A percentile compares a stretch with the other conserved stretches of the same genome.
Evolutionary conservation across 2,797 vertebrate genomes (phyloP).

Genomic region (Threskiornis aethiopicus): DNA sequence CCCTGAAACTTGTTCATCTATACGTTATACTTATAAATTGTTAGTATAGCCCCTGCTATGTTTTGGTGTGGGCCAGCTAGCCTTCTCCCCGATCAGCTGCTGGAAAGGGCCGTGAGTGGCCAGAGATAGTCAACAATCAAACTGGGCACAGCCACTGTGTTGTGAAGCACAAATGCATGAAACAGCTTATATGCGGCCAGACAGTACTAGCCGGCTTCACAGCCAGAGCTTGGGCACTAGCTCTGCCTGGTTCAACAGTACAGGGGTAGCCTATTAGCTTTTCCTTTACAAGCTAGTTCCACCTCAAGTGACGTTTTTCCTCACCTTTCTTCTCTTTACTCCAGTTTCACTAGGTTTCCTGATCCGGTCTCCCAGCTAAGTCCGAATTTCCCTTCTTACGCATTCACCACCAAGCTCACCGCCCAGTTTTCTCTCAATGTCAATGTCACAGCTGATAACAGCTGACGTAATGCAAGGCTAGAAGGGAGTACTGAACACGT

Average conservation of each 20-base stretch:
- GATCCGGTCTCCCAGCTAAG: background rate
- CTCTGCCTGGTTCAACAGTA: background rate
- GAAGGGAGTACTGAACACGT: background rate
- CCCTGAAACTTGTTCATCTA: background rate
- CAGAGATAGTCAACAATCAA: background rate
- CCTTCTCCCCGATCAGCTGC: background rate
- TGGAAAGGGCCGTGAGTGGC: background rate
- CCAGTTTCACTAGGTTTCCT: background rate
- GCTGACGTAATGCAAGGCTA: rapidly evolving
- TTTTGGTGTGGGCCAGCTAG: background rate
- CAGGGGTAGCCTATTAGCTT: background rate
- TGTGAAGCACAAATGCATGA: background rate
- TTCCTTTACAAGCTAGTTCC: background rate
- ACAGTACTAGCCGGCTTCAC: background rate
- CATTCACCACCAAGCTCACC: background rate
- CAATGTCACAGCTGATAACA: background rate
- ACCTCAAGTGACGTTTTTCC: background rate
- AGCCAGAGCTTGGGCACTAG: background rate
- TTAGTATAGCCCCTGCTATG: background rate
- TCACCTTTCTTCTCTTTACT: background rate
- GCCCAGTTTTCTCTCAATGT: background rate
- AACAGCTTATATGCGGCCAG: background rate
- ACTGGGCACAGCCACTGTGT: background rate
- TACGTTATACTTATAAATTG: background rate
- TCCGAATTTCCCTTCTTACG: background rate